These are phyloP conservation scores for Sebastes paucispinis DNA, from an alignment of 2,797 vertebrate species.

Conservation along the genomic window DNA sequence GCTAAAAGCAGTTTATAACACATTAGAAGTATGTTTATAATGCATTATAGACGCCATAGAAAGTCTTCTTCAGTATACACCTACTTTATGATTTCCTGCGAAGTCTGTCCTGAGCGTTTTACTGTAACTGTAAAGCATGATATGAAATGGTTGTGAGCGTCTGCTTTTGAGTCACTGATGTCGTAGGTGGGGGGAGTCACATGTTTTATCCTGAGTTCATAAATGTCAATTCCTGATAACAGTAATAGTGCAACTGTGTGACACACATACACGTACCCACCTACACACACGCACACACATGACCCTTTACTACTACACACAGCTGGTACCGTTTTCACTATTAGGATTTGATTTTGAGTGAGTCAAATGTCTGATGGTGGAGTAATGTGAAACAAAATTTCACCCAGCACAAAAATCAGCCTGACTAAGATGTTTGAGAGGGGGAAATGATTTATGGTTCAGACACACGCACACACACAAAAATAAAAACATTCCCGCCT, in stretches of 20 bases:
- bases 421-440: background rate
- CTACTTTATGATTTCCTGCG: conserved; percentile 12
- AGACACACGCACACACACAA: background rate
- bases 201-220: conserved; percentile 53
- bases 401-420: background rate
- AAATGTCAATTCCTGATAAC: conserved; percentile 77
- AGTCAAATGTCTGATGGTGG: conserved; percentile 2
- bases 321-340: background rate
- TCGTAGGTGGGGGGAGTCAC: conserved; percentile 79
- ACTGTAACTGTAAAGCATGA: conserved; percentile 43
- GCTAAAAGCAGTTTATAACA: background rate
- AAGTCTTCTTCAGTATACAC: background rate
- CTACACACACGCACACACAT: background rate
- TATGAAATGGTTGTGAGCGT: conserved; percentile 15
- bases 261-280: background rate
- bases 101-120: conserved; percentile 1
- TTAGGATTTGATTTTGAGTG: background rate
- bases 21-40: background rate
- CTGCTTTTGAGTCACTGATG: conserved; percentile 57
- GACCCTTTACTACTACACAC: background rate
- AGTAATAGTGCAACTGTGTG: conserved; percentile 43
- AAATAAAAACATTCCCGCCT: conserved; percentile 22
- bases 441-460: conserved; percentile 14
- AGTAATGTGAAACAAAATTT: background rate
- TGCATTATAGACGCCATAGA: background rate